Conservation (phyloP, 1,140 invertebrate genomes). For the Drosophila repleta region DNA sequence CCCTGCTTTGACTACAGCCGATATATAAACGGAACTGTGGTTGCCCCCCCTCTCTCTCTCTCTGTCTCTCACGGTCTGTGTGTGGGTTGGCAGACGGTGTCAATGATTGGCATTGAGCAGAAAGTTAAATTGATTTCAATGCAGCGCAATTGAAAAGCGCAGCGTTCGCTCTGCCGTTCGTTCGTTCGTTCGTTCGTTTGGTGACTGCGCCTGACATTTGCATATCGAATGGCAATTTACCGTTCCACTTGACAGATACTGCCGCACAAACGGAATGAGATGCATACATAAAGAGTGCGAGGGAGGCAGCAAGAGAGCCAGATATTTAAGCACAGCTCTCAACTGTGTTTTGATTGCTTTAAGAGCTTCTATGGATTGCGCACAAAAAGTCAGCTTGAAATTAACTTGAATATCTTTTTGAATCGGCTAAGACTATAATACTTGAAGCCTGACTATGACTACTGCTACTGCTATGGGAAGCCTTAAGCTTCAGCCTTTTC, state of each 20-base stretch:
- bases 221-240: constrained; percentile 75
- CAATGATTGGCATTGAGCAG: constrained; percentile 79
- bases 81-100: constrained; percentile 52
- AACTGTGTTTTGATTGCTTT: constrained; percentile 32
- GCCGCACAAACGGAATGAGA: constrained; percentile 3
- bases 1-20: background rate
- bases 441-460: too few relatives aligned
- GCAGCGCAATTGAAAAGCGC: constrained; percentile 76
- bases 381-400: background rate
- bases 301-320: too few relatives aligned
- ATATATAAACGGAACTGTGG: constrained; percentile 1
- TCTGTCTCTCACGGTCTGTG: constrained; percentile 9
- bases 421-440: too few relatives aligned
- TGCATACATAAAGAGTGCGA: background rate
- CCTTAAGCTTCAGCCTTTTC: too few relatives aligned
- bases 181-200: background rate
- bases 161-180: constrained; percentile 56
- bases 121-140: constrained; percentile 82
- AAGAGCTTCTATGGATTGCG: constrained; percentile 6
- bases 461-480: too few relatives aligned
- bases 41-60: constrained; percentile 18
- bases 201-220: constrained; percentile 75
- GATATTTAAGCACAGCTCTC: background rate
- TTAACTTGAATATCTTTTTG: background rate
- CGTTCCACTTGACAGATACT: constrained; percentile 67